Evolutionary conservation across 2,113 vertebrate species (phyloP), one percentile per base, ranked within the genome.

Genomic region (Nettapus auritus): DNA sequence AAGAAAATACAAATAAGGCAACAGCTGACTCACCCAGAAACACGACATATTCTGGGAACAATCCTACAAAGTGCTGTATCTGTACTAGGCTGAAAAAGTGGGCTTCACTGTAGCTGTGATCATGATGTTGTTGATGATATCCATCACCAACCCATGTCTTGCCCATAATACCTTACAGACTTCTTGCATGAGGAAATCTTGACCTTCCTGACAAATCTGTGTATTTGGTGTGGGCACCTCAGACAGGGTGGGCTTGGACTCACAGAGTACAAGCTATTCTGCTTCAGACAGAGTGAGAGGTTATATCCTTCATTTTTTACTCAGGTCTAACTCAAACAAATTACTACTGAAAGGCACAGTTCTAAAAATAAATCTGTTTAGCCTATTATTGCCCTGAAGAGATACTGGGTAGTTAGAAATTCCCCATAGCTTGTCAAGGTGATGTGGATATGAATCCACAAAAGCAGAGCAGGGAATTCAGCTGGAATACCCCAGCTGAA

Each of bases 291-390:
- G 15, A 53, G 48, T 8, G 18, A 20, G 36, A 17, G n/a, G 46
- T 80, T 74, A 21, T 19, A 59, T 21, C 26, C 9, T 79, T 28
- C 22, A 15, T 38, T 86, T 68, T 77, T 64, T 3, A 64, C 10
- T 76, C 21, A 36, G 9, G 13, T 64, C 7, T 36, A 69, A 44
- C 23, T 79, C 69, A 84, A 36, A 63, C 11, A 60, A 82, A 56
- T 59, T 46, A 28, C 20, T 19, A 62, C 26, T 63, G 33, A 87
- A 44, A 57, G 34, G 14, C 34, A 19, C 9, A 34, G 19, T 23
- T 44, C 62, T 64, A 56, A 73, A 77, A 29, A n/a, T n/a, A n/a
- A 46, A 60, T 42, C 63, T 90, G 23, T 94, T 79, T 71, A 93
- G 42, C 57, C 42, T 16, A 28, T 78, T 86, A 71, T 20, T 88